A percentile compares a stretch with the other conserved stretches of the same genome.
phyloP scores from a whole-genome alignment of 2,888 invertebrate genomes.

The Leucophenga montana region DNA sequence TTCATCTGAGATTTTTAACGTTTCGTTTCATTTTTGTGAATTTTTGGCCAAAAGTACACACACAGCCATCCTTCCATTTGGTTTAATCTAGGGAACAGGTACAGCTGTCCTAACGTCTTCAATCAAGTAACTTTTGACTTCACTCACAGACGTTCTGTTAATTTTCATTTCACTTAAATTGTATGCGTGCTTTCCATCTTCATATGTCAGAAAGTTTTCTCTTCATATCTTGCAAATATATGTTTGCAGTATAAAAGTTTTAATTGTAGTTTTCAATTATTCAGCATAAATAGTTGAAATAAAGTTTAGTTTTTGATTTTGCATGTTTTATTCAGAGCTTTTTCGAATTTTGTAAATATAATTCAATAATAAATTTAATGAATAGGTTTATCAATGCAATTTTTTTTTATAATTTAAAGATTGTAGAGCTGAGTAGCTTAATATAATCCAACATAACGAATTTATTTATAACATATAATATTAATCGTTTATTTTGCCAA shows the following conservation, averaged over 20 bases:
- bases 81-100: neutral
- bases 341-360: too few species aligned
- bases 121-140: constrained; percentile 9
- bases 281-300: neutral
- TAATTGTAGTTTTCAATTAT: constrained; percentile 49
- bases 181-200: constrained; percentile 1
- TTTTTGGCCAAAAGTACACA: neutral
- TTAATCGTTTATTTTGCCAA: too few species aligned
- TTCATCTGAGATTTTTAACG: constrained; percentile 59
- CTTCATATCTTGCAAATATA: neutral
- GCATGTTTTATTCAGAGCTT: too few species aligned
- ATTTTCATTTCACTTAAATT: constrained; percentile 50
- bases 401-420: too few species aligned
- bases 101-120: constrained; percentile 33
- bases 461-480: too few species aligned
- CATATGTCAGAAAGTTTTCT: constrained; percentile 32
- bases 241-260: constrained; percentile 38
- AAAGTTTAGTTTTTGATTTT: too few species aligned
- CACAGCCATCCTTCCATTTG: neutral
- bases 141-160: constrained; percentile 44
- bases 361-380: too few species aligned
- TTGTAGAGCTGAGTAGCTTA: too few species aligned
- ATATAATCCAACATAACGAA: too few species aligned
- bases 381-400: too few species aligned
- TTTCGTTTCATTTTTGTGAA: constrained; percentile 10